phyloP scores from a whole-genome alignment of 2,888 invertebrate genomes.

The Troilus luridus region DNA sequence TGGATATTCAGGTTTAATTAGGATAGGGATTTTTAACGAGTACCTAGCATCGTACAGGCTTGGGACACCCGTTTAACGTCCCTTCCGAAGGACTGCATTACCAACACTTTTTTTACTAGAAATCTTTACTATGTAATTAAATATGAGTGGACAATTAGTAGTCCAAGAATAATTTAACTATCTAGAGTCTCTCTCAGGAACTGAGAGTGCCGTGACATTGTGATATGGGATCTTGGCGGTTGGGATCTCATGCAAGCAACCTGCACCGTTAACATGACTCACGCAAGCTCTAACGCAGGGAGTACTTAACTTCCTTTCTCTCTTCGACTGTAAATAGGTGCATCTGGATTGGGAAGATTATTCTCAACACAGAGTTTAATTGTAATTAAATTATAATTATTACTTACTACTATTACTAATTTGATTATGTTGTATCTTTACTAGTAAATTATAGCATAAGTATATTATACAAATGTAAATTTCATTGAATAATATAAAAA shows the following conservation, averaged over 20 bases:
- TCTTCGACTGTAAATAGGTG: neutral
- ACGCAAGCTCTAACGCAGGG: neutral
- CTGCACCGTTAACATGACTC: neutral
- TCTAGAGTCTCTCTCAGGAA: neutral
- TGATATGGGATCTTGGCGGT: neutral
- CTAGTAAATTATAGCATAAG: too few species aligned
- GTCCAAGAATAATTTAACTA: neutral
- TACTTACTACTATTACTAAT: too few species aligned
- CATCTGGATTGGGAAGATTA: neutral
- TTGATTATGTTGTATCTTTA: too few species aligned
- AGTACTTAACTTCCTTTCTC: neutral
- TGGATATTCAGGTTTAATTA: too few species aligned
- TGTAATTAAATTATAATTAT: neutral
- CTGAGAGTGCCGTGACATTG: neutral
- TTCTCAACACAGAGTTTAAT: neutral
- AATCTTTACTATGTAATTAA: neutral
- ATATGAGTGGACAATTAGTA: neutral
- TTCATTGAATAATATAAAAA: too few species aligned
- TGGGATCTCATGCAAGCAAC: neutral
- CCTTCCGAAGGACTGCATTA: too few species aligned
- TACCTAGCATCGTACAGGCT: too few species aligned
- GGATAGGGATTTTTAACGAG: too few species aligned
- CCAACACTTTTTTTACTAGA: too few species aligned
- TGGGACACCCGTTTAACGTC: too few species aligned
- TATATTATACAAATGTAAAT: too few species aligned